phyloP scores from a whole-genome alignment of 2,888 invertebrate genomes.

The Sinotaia quadrata region DNA sequence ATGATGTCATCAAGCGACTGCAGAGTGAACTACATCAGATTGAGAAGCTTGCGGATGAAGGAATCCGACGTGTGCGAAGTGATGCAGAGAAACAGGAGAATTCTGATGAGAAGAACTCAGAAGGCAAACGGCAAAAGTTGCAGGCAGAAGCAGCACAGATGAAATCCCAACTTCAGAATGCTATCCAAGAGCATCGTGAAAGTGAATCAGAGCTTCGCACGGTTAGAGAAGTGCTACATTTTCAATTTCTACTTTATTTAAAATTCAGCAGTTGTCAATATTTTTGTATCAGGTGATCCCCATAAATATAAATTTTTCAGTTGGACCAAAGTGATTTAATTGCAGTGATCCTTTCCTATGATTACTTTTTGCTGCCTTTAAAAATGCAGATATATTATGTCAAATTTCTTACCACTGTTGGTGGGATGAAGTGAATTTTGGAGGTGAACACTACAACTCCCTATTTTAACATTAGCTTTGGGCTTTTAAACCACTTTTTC shows the following conservation, averaged over 20 bases:
- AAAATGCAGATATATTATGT: too few relatives aligned
- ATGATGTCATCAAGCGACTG: slow-evolving; percentile 68
- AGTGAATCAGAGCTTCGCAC: slow-evolving; percentile 67
- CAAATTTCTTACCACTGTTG: too few relatives aligned
- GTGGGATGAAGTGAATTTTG: too few relatives aligned
- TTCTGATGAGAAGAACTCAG: slow-evolving; percentile 70
- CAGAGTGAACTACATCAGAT: slow-evolving; percentile 70
- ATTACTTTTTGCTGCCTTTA: too few relatives aligned
- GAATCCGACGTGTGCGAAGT: slow-evolving; percentile 57
- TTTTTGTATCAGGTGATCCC: too few relatives aligned
- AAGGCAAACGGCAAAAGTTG: slow-evolving; percentile 66
- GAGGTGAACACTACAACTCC: too few relatives aligned
- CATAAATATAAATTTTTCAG: background rate
- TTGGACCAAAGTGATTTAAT: background rate
- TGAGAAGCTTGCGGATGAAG: slow-evolving; percentile 70
- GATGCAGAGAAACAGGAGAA: slow-evolving; percentile 72
- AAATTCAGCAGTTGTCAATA: too few relatives aligned
- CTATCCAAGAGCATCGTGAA: slow-evolving; percentile 67
- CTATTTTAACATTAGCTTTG: too few relatives aligned
- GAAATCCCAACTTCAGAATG: slow-evolving; percentile 65
- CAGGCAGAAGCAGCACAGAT: slow-evolving; percentile 65
- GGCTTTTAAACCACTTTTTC: too few relatives aligned
- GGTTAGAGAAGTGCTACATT: slow-evolving; percentile 61
- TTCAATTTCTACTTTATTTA: too few relatives aligned
- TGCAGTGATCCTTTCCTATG: too few relatives aligned